Conservation (phyloP, 2,113 vertebrate genomes). For the Actenoides hombroni region DNA sequence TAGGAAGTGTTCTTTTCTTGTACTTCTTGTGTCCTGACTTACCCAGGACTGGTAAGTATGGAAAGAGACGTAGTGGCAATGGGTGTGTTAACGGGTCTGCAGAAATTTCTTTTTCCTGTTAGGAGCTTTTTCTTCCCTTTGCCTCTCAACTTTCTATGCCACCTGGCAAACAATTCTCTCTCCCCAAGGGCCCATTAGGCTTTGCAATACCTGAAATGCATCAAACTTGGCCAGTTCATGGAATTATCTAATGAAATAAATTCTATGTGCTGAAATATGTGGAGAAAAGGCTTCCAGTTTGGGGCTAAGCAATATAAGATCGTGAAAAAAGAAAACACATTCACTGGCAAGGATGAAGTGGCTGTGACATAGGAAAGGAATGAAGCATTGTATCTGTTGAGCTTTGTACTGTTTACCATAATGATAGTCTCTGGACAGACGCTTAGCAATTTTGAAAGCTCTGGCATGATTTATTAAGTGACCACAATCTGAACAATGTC, state of each 20-base stretch:
- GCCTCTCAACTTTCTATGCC: neutral
- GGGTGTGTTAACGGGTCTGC: neutral
- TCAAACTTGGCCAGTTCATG: neutral
- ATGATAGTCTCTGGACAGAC: slow-evolving; percentile 37
- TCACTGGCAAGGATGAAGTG: neutral
- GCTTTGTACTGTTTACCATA: slow-evolving; percentile 49
- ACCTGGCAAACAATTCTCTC: neutral
- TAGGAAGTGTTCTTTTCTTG: neutral
- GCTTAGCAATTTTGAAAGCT: slow-evolving; percentile 30
- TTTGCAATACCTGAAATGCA: slow-evolving; percentile 17
- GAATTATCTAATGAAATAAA: neutral
- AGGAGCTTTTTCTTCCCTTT: neutral
- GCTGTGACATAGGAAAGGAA: slow-evolving; percentile 45
- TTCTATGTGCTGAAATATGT: neutral
- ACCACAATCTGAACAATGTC: slow-evolving; percentile 12
- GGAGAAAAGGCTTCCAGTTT: neutral
- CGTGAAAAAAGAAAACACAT: slow-evolving; percentile 21
- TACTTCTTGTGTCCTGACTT: neutral
- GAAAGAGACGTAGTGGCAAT: fast-evolving
- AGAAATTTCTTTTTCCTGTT: neutral
- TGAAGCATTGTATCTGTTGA: neutral
- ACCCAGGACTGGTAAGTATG: neutral
- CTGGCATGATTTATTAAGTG: slow-evolving; percentile 15
- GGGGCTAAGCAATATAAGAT: neutral
- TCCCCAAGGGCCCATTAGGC: neutral